Percentiles rank a stretch among this genome's conserved stretches.
Evolutionary conservation across 1,140 invertebrate species (phyloP).

Genomic region (Trialeurodes vaporariorum): DNA sequence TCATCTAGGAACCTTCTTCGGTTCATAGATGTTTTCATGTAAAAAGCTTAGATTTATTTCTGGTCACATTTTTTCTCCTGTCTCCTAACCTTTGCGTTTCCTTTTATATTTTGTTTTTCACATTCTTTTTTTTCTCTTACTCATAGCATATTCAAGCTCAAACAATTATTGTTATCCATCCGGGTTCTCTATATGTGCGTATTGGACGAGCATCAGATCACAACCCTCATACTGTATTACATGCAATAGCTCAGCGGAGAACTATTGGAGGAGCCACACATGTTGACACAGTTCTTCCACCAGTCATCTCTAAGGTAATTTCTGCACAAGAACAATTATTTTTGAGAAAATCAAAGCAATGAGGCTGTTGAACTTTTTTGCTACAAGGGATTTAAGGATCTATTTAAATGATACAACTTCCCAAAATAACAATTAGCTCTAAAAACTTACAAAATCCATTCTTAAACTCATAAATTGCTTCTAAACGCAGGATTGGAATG

Average conservation of each 20-base stretch:
- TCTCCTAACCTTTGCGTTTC: not conserved
- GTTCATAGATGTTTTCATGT: not conserved
- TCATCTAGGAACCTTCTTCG: not conserved
- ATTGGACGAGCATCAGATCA: conserved; percentile 83
- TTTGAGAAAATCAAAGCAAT: no score
- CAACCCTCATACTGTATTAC: conserved; percentile 68
- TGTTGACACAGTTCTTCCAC: conserved; percentile 51
- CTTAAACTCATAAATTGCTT: no score
- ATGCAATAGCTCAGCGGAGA: conserved; percentile 68
- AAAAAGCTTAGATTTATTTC: not conserved
- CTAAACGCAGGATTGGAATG: no score
- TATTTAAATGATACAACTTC: no score
- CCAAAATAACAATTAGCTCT: no score
- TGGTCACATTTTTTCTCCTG: not conserved
- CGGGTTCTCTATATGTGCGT: conserved; percentile 76
- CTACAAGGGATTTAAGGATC: no score
- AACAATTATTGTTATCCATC: conserved; percentile 77
- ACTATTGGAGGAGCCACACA: conserved; percentile 42
- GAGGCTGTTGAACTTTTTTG: no score
- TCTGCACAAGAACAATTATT: no score
- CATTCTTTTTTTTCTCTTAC: not conserved
- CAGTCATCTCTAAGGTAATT: conserved; percentile 41
- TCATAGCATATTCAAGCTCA: not conserved
- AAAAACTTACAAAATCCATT: no score
- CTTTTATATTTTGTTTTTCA: not conserved